phyloP scores from a whole-genome alignment of 1,140 invertebrate species.

The Idris sp. region DNA sequence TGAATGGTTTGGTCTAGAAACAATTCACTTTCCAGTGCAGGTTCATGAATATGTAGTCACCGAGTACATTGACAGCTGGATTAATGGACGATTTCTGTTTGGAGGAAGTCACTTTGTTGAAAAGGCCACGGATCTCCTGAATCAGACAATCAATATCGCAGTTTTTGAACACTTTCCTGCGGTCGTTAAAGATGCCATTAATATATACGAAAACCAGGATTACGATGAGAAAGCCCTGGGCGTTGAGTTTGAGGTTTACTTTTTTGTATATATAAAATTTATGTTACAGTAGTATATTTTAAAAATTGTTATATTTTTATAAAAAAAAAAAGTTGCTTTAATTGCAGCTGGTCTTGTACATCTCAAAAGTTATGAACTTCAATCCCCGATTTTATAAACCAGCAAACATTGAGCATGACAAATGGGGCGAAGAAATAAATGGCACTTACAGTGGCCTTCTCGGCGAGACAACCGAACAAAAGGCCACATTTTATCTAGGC shows the following conservation, averaged over 20 bases:
- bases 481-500: constrained; percentile 86
- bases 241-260: constrained; percentile 83
- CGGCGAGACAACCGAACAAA: constrained; percentile 83
- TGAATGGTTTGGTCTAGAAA: constrained; percentile 83
- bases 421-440: constrained; percentile 83
- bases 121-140: constrained; percentile 81
- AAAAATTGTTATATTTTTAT: too few relatives aligned
- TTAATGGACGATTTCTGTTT: constrained; percentile 79
- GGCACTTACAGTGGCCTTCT: constrained; percentile 84
- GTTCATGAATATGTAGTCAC: constrained; percentile 77
- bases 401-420: constrained; percentile 78
- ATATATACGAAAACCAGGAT: constrained; percentile 69
- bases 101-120: constrained; percentile 79
- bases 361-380: constrained; percentile 85
- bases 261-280: constrained; percentile 16
- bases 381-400: constrained; percentile 82
- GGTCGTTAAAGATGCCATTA: constrained; percentile 76
- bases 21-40: constrained; percentile 81
- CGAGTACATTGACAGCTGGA: constrained; percentile 82
- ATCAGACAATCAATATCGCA: constrained; percentile 77
- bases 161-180: constrained; percentile 86
- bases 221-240: constrained; percentile 71
- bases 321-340: too few relatives aligned
- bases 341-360: constrained; percentile 82
- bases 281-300: too few relatives aligned